Percentiles rank a stretch among this genome's conserved stretches.
Evolutionary conservation across 2,113 vertebrate genomes (phyloP).

Genomic region (Phycodurus eques): DNA sequence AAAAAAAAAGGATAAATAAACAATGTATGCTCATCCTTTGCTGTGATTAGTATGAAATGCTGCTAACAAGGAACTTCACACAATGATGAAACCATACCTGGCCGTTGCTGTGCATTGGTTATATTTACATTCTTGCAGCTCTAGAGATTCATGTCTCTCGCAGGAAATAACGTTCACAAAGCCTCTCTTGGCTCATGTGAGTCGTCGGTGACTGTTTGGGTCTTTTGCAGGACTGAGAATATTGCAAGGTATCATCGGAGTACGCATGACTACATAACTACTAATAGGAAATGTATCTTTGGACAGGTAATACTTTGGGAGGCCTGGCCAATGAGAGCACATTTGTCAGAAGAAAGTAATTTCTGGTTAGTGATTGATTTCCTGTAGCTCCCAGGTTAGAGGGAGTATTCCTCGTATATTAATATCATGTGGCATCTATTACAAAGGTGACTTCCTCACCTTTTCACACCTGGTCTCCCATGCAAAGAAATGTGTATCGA

Average conservation of each 20-base stretch:
- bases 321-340: constrained; percentile 59
- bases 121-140: constrained; percentile 31
- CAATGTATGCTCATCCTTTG: constrained; percentile 1
- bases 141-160: constrained; percentile 18
- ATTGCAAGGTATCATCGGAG: constrained; percentile 59
- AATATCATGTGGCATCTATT: constrained; percentile 68
- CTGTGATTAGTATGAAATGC: constrained; percentile 24
- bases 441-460: constrained; percentile 61
- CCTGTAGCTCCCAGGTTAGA: constrained; percentile 60
- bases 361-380: constrained; percentile 66
- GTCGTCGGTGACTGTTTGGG: constrained; percentile 28
- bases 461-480: constrained; percentile 29
- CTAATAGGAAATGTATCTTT: constrained; percentile 66
- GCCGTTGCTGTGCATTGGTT: constrained; percentile 20
- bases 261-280: constrained; percentile 73
- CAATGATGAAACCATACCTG: constrained; percentile 26
- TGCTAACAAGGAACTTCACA: constrained; percentile 11
- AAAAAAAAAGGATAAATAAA: not conserved
- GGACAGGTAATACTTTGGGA: constrained; percentile 74
- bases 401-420: constrained; percentile 51
- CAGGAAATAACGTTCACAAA: constrained; percentile 13
- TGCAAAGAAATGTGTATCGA: constrained; percentile 35
- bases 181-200: constrained; percentile 35
- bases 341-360: constrained; percentile 68
- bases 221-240: constrained; percentile 60